Evolutionary conservation across 2,113 vertebrate species (phyloP).

Genomic region (Benitochromis conjunctus): DNA sequence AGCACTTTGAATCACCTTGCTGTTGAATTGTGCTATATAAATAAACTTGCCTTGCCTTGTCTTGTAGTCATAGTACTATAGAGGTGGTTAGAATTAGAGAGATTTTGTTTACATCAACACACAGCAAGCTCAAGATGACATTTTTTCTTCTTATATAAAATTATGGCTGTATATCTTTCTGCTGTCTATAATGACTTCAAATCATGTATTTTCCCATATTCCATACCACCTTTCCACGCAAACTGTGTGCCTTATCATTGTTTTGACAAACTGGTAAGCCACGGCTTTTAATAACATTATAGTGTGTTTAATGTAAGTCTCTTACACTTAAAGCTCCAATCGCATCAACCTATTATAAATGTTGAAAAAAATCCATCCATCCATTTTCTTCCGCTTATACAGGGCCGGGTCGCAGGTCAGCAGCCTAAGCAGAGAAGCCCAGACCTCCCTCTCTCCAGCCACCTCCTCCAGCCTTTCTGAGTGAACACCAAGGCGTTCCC

Average conservation of each 20-base stretch:
- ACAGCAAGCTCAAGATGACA: neutral
- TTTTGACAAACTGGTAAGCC: neutral
- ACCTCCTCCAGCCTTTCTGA: neutral
- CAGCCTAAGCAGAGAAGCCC: neutral
- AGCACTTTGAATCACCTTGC: too few species aligned
- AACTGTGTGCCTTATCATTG: neutral
- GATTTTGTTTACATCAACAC: neutral
- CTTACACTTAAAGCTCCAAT: neutral
- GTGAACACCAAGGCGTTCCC: neutral
- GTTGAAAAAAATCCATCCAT: neutral
- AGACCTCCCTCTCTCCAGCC: accelerated
- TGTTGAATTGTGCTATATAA: too few species aligned
- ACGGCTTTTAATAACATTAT: neutral
- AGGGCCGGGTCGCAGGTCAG: too few species aligned
- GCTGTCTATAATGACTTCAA: neutral
- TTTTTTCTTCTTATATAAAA: neutral
- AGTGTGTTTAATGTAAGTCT: accelerated
- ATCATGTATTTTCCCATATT: neutral
- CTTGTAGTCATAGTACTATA: neutral
- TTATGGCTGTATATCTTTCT: neutral
- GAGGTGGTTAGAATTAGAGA: neutral
- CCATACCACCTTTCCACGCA: neutral
- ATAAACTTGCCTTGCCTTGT: too few species aligned
- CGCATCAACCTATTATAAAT: neutral
- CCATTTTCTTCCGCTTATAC: neutral